Conservation (phyloP, 2,113 vertebrate species). For the Tychaedon coryphoeus region DNA sequence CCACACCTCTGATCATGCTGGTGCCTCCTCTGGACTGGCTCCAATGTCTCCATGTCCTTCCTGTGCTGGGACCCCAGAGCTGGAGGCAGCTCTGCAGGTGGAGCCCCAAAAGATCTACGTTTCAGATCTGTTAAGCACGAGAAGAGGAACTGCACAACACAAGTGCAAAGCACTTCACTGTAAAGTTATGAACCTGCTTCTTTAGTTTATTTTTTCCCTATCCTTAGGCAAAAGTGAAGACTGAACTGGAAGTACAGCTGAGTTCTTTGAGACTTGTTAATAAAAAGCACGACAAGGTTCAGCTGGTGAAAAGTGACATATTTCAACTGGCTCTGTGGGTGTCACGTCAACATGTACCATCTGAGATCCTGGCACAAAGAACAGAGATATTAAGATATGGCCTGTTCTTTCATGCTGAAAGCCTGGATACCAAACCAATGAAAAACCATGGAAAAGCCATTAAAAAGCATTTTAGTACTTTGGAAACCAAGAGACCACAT, state of each 20-base stretch:
- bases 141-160: background rate
- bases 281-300: background rate
- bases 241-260: background rate
- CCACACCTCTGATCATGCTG: background rate
- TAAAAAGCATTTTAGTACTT: conserved; percentile 37
- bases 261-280: background rate
- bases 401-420: background rate
- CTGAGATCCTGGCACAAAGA: background rate
- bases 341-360: background rate
- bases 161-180: background rate
- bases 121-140: background rate
- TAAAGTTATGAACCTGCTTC: background rate
- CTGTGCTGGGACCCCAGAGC: background rate
- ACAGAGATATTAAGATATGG: background rate
- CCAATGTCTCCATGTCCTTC: background rate
- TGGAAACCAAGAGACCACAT: conserved; percentile 31
- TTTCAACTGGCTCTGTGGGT: background rate
- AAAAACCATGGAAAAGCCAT: background rate
- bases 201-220: background rate
- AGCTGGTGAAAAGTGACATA: background rate
- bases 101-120: background rate
- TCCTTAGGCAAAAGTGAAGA: background rate
- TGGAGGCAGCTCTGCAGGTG: background rate
- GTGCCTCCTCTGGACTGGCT: background rate
- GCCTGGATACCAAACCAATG: background rate